Evolutionary conservation across 1,140 invertebrate genomes (phyloP).

Genomic region (Hylaeus volcanicus): DNA sequence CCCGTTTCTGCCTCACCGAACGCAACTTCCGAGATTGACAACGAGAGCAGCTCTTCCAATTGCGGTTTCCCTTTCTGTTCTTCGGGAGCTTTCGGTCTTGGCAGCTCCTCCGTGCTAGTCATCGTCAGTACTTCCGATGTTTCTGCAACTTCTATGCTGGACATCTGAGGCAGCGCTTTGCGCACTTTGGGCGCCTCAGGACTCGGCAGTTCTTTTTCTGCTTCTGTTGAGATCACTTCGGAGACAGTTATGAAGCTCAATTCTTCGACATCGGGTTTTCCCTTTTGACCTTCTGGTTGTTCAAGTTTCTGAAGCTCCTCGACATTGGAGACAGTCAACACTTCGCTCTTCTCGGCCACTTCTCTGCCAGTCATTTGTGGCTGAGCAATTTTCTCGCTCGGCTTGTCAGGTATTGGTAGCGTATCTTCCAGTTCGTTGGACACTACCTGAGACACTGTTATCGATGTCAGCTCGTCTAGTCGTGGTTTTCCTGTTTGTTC

Average conservation of each 20-base stretch:
- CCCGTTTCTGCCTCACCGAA: conserved; percentile 66
- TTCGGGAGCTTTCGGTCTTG: conserved; percentile 55
- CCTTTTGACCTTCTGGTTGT: conserved; percentile 55
- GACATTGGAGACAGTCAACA: conserved; percentile 58
- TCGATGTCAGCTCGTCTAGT: conserved; percentile 69
- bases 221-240: conserved; percentile 67
- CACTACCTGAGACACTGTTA: conserved; percentile 72
- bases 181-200: conserved; percentile 56
- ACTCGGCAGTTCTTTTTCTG: conserved; percentile 56
- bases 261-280: conserved; percentile 64
- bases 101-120: conserved; percentile 61
- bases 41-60: conserved; percentile 65
- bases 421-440: conserved; percentile 71
- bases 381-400: conserved; percentile 60
- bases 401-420: conserved; percentile 51
- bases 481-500: conserved; percentile 65
- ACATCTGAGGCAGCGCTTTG: conserved; percentile 63
- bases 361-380: conserved; percentile 65
- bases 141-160: conserved; percentile 68
- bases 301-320: conserved; percentile 60
- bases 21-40: conserved; percentile 70
- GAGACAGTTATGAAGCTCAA: conserved; percentile 68
- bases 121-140: conserved; percentile 67
- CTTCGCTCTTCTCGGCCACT: conserved; percentile 67
- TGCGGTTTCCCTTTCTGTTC: conserved; percentile 62